A percentile compares a stretch with the other conserved stretches of the same genome.
Conservation (phyloP, 2,113 vertebrate genomes). For the Ammodytes marinus region DNA sequence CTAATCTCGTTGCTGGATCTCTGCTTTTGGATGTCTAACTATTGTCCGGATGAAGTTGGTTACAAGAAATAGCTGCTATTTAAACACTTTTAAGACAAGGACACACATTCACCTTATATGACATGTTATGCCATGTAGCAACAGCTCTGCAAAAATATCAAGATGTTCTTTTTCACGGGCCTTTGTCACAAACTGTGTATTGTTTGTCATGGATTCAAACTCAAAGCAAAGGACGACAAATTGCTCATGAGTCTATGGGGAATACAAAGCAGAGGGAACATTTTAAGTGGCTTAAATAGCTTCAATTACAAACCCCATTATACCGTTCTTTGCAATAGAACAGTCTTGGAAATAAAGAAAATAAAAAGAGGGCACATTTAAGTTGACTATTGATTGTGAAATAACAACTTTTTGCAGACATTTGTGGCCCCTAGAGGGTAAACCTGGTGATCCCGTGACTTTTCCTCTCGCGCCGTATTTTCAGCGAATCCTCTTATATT, state of each 20-base stretch:
- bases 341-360: too few relatives aligned
- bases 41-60: constrained; percentile 28
- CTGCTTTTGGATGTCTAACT: constrained; percentile 33
- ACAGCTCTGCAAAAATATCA: neutral
- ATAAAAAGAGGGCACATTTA: too few relatives aligned
- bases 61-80: constrained; percentile 14
- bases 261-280: too few relatives aligned
- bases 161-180: neutral
- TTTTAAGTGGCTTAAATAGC: too few relatives aligned
- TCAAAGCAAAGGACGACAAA: too few relatives aligned
- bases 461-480: neutral
- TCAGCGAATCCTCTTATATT: too few relatives aligned
- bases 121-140: neutral
- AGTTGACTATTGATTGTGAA: too few relatives aligned
- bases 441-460: neutral
- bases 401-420: too few relatives aligned
- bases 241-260: too few relatives aligned
- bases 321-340: too few relatives aligned
- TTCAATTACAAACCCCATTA: too few relatives aligned
- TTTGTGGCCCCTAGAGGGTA: neutral
- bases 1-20: constrained; percentile 50
- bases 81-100: neutral
- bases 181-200: neutral
- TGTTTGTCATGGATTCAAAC: too few relatives aligned
- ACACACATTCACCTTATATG: neutral